These are phyloP conservation scores for Agelas oroides DNA, from an alignment of 37 sponge, comb jelly and placozoan genomes.

Conservation along the genomic window DNA sequence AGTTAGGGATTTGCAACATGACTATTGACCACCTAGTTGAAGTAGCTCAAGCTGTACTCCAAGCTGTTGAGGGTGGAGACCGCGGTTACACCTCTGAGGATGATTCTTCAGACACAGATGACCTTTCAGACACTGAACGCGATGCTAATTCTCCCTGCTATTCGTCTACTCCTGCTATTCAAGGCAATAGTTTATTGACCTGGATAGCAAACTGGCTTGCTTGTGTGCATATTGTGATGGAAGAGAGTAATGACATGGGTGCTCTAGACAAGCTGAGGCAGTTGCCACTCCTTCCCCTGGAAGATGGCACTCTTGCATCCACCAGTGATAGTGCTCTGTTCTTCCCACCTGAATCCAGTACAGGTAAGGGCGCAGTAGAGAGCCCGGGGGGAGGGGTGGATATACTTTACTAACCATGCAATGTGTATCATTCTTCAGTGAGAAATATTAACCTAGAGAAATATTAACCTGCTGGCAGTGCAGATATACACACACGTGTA, in stretches of 20 bases:
- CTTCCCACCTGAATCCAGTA: conserved; percentile 47
- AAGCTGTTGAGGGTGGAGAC: too few relatives aligned
- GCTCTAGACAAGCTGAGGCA: conserved; percentile 30
- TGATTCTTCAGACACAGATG: neutral
- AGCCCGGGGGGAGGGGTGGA: too few relatives aligned
- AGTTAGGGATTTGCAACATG: conserved; percentile 35
- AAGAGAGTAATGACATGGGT: conserved; percentile 11
- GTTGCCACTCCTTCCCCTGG: conserved; percentile 48
- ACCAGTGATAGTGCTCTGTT: conserved; percentile 27
- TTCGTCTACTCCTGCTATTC: neutral
- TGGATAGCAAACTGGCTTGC: conserved; percentile 76
- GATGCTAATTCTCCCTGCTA: neutral
- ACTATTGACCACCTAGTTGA: conserved; percentile 52
- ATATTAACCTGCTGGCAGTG: too few relatives aligned
- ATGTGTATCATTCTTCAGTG: too few relatives aligned
- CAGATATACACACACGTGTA: too few relatives aligned
- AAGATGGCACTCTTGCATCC: conserved; percentile 25
- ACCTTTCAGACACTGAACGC: neutral
- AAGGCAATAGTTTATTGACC: neutral
- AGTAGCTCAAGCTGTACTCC: conserved; percentile 15
- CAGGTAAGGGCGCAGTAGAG: conserved; percentile 29
- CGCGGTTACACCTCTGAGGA: neutral
- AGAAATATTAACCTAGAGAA: too few relatives aligned
- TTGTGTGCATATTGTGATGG: conserved; percentile 54
- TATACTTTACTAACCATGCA: too few relatives aligned